Evolutionary conservation across 2,797 vertebrate species (phyloP).

Genomic region (Florisuga fusca): DNA sequence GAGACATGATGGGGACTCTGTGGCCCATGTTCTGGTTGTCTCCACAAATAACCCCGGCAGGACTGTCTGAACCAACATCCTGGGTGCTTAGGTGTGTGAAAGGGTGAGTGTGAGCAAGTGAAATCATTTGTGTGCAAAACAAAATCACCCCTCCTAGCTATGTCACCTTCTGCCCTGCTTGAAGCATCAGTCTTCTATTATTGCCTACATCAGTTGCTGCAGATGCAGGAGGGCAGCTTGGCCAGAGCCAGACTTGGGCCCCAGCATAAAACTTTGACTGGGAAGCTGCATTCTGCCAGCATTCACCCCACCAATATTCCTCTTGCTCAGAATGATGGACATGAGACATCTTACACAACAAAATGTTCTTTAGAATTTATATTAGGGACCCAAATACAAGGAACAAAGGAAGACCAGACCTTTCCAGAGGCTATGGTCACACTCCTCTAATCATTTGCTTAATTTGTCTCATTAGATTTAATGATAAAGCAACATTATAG

Average conservation of each 20-base stretch:
- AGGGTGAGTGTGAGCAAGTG: not conserved
- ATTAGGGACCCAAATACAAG: not conserved
- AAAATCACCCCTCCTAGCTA: not conserved
- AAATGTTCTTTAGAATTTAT: not conserved
- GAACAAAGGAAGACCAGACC: not conserved
- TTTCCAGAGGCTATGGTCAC: not conserved
- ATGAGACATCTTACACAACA: not conserved
- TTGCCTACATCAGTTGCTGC: not conserved
- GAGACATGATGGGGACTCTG: not conserved
- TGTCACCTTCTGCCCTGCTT: rapidly evolving
- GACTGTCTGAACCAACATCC: not conserved
- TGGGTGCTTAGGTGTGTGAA: not conserved
- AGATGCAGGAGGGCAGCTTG: not conserved
- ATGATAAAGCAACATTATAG: not conserved
- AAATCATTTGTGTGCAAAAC: not conserved
- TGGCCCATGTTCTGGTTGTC: not conserved
- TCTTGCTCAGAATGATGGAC: not conserved
- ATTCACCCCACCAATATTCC: not conserved
- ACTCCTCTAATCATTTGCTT: not conserved
- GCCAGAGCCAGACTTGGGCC: not conserved
- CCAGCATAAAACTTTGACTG: not conserved
- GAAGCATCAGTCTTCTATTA: not conserved
- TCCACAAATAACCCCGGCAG: not conserved
- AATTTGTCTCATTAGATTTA: not conserved
- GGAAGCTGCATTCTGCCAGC: not conserved